phyloP scores from a whole-genome alignment of 2,797 vertebrate species.

The Anguilla obscura region DNA sequence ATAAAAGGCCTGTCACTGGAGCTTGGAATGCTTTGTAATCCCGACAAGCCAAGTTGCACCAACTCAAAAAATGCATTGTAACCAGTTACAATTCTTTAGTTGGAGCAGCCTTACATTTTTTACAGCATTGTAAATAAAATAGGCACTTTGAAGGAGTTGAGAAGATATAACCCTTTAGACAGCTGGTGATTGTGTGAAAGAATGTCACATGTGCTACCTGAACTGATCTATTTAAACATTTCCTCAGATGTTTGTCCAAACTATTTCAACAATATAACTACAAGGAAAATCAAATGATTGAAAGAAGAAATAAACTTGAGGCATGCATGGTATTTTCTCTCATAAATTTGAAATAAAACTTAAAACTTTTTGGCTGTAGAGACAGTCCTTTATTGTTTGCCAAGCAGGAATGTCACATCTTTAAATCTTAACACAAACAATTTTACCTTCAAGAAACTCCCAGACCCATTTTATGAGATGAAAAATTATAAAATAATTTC shows the following conservation, averaged over 20 bases:
- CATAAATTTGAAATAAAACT: background rate
- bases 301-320: too few relatives aligned
- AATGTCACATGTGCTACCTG: background rate
- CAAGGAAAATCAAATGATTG: background rate
- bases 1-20: too few relatives aligned
- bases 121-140: too few relatives aligned
- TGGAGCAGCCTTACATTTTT: too few relatives aligned
- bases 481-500: slow-evolving; percentile 29
- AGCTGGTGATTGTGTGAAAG: background rate
- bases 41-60: too few relatives aligned
- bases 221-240: background rate
- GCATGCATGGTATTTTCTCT: background rate
- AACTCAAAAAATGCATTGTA: too few relatives aligned
- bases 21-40: too few relatives aligned
- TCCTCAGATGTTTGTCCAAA: background rate
- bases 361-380: background rate
- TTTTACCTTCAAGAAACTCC: slow-evolving; percentile 28
- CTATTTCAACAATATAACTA: background rate
- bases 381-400: slow-evolving; percentile 50
- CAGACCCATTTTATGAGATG: slow-evolving; percentile 36
- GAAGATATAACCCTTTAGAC: background rate
- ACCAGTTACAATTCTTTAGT: too few relatives aligned
- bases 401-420: slow-evolving; percentile 34
- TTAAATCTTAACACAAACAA: slow-evolving; percentile 33
- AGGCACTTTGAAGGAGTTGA: background rate